Evolutionary conservation across 2,888 invertebrate species (phyloP).

Genomic region (Beris morrisii): DNA sequence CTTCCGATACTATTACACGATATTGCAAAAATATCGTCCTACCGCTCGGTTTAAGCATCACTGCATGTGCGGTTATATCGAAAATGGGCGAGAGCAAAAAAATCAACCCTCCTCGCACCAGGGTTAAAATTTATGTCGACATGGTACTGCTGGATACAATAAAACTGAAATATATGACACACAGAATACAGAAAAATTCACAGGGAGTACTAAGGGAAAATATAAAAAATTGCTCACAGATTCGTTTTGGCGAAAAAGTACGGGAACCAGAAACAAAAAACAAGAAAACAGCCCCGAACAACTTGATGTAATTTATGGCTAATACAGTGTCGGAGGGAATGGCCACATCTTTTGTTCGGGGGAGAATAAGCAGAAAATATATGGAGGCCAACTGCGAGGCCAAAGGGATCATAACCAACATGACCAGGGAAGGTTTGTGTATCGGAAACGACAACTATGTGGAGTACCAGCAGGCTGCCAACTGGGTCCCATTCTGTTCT

Average conservation of each 20-base stretch:
- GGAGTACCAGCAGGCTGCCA: conserved; percentile 28
- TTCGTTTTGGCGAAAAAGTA: conserved; percentile 29
- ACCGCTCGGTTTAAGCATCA: background rate
- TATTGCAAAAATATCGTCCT: background rate
- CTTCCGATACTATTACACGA: background rate
- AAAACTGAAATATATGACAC: conserved; percentile 36
- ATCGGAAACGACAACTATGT: background rate
- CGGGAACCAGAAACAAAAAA: conserved; percentile 22
- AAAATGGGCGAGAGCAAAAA: background rate
- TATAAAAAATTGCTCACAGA: conserved; percentile 36
- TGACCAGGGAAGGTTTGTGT: background rate
- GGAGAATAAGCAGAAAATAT: conserved; percentile 8
- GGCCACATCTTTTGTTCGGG: conserved; percentile 6
- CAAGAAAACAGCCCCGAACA: conserved; percentile 13
- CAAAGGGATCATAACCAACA: too few species aligned
- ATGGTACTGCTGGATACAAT: conserved; percentile 34
- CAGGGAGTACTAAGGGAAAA: conserved; percentile 15
- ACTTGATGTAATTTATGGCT: conserved; percentile 38
- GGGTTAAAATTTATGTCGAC: conserved; percentile 18
- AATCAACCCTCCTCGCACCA: background rate
- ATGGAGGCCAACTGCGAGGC: too few species aligned
- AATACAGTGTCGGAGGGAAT: conserved; percentile 33
- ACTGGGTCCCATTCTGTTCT: conserved; percentile 10
- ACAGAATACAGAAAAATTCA: conserved; percentile 31
- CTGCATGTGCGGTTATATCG: background rate